phyloP scores from a whole-genome alignment of 2,888 invertebrate species.

The Apodemia mormo region DNA sequence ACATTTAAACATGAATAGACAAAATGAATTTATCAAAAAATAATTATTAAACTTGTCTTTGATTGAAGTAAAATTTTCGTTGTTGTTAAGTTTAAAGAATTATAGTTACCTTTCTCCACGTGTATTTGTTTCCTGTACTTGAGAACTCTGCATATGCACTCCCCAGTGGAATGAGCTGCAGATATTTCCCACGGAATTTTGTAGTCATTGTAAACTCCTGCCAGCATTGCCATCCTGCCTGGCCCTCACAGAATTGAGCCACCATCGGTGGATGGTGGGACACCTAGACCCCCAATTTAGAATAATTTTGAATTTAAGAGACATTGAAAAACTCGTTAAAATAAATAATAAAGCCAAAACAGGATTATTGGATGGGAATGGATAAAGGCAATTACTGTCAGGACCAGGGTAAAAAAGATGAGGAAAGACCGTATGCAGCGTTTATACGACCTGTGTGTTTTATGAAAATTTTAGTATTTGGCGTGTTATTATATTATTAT shows the following conservation, averaged over 20 bases:
- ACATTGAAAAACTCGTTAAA: neutral
- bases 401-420: neutral
- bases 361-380: neutral
- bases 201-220: constrained; percentile 99
- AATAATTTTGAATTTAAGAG: constrained; percentile 24
- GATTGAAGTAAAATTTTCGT: constrained; percentile 7
- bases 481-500: too few relatives aligned
- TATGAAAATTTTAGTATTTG: too few relatives aligned
- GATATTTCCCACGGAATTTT: constrained; percentile 99
- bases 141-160: constrained; percentile 86
- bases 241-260: constrained; percentile 96
- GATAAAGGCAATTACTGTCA: constrained; percentile 3
- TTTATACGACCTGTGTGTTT: too few relatives aligned
- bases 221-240: constrained; percentile 94
- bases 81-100: neutral
- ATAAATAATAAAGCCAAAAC: neutral
- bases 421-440: too few relatives aligned
- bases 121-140: constrained; percentile 90
- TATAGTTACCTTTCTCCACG: constrained; percentile 92
- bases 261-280: constrained; percentile 99
- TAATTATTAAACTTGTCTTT: neutral
- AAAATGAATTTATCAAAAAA: neutral
- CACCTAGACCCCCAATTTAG: constrained; percentile 67
- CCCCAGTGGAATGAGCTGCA: constrained; percentile 91
- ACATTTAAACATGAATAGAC: neutral